Evolutionary conservation across 2,113 vertebrate genomes (phyloP).

Genomic region (Perca fluviatilis): DNA sequence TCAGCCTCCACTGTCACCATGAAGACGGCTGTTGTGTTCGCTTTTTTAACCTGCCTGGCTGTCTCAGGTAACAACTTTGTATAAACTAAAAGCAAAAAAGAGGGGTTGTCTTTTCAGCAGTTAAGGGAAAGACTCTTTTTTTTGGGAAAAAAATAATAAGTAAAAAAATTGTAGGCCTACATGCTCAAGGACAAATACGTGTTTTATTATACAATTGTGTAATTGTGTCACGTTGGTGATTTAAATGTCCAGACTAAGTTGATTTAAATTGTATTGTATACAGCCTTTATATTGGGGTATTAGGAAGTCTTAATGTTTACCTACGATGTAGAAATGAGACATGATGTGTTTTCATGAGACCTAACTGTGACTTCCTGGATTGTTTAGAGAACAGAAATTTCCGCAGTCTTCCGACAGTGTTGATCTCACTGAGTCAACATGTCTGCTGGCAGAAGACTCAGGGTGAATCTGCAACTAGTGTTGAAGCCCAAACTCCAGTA

Average conservation of each 20-base stretch:
- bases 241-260: neutral
- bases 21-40: neutral
- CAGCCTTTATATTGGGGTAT: neutral
- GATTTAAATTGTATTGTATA: neutral
- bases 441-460: conserved; percentile 20
- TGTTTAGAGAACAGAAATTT: conserved; percentile 49
- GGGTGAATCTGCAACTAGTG: neutral
- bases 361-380: conserved; percentile 61
- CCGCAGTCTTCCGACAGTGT: conserved; percentile 39
- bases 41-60: neutral
- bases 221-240: neutral
- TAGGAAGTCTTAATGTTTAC: rapidly evolving
- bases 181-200: neutral
- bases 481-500: neutral
- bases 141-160: too few relatives aligned
- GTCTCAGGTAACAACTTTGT: conserved; percentile 26
- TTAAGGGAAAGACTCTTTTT: neutral
- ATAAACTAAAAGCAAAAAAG: neutral
- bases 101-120: neutral
- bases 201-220: neutral
- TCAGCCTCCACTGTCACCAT: conserved; percentile 21
- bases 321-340: too few relatives aligned
- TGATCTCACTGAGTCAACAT: conserved; percentile 61
- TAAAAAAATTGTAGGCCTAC: too few relatives aligned
- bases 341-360: neutral